Percentiles rank a stretch among this genome's conserved stretches.
Evolutionary conservation across 2,113 vertebrate genomes (phyloP).

Genomic region (Rousettus leschenaultii): DNA sequence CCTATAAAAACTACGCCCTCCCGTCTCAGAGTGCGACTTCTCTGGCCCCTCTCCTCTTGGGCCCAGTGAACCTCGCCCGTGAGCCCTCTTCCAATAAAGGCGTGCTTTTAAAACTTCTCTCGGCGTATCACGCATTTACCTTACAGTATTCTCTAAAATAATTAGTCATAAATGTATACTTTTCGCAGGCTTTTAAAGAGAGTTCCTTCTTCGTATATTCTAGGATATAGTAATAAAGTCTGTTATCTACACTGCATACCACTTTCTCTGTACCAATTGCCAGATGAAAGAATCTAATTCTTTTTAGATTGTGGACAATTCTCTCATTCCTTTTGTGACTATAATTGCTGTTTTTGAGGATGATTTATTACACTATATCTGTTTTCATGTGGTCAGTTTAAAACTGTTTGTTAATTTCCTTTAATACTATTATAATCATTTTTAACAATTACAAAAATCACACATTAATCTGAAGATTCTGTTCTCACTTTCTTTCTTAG

Average conservation of each 20-base stretch:
- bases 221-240: not conserved
- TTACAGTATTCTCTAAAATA: not conserved
- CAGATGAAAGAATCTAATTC: not conserved
- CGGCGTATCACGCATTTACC: too few relatives aligned
- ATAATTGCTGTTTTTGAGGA: not conserved
- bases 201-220: not conserved
- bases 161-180: not conserved
- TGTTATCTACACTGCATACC: not conserved
- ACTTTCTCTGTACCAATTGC: not conserved
- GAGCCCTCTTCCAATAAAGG: too few relatives aligned
- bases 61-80: too few relatives aligned
- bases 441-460: conserved; percentile 20
- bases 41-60: too few relatives aligned
- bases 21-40: too few relatives aligned
- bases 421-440: not conserved
- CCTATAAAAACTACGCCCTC: too few relatives aligned
- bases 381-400: conserved; percentile 42
- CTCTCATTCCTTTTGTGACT: not conserved
- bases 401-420: not conserved
- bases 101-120: too few relatives aligned
- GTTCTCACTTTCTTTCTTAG: not conserved
- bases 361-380: not conserved
- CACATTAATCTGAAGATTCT: conserved; percentile 23
- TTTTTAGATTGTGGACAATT: not conserved
- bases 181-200: not conserved